These are phyloP conservation scores for Gryon sp. DNA, from an alignment of 1,140 invertebrate species.

Conservation along the genomic window DNA sequence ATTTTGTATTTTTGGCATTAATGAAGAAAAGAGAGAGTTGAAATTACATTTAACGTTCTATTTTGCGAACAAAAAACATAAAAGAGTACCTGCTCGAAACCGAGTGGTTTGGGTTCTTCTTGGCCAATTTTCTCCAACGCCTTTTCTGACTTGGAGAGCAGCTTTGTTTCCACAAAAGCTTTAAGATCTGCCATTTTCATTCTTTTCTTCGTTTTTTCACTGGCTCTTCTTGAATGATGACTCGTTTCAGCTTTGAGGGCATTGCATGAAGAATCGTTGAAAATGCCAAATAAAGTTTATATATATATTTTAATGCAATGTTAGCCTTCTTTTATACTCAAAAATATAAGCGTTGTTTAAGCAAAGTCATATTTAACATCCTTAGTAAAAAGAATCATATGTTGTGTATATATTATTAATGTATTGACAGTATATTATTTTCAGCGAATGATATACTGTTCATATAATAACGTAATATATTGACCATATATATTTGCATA, in stretches of 20 bases:
- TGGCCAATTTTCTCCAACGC: constrained; percentile 93
- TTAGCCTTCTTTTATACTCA: neutral
- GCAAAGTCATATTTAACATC: no score
- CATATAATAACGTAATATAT: no score
- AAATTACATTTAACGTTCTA: constrained; percentile 39
- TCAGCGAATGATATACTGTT: no score
- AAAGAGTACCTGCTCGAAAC: constrained; percentile 79
- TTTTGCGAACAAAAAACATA: no score
- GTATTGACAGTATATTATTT: no score
- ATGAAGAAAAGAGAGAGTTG: no score
- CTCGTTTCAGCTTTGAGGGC: constrained; percentile 81
- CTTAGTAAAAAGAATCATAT: no score
- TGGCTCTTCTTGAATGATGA: constrained; percentile 83
- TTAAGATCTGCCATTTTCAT: constrained; percentile 95
- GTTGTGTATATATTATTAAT: no score
- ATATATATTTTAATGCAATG: constrained; percentile 20
- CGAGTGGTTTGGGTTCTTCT: constrained; percentile 83
- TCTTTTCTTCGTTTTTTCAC: constrained; percentile 89
- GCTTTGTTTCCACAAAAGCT: constrained; percentile 93
- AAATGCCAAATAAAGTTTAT: constrained; percentile 21
- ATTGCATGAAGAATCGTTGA: constrained; percentile 65
- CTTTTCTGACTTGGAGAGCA: constrained; percentile 94
- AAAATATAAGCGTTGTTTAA: neutral
- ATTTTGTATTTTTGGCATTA: no score
- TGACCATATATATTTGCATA: no score